Base-by-base conservation (phyloP, 2,888 invertebrate species). In the Macaria notata region DNA sequence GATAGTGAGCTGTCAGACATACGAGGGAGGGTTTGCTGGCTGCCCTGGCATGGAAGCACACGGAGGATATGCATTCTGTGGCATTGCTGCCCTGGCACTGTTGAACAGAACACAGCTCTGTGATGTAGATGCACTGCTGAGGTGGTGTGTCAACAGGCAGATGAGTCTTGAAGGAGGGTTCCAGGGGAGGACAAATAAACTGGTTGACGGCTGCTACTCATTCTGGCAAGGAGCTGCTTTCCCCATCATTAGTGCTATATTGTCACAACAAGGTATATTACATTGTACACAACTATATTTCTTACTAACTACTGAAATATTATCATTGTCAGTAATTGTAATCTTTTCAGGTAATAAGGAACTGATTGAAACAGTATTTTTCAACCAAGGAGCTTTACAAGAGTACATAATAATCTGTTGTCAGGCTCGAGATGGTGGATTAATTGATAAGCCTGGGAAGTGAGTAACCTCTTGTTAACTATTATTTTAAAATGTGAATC, bases 11-110 rank as follows among this genome's bases (percentile, higher is more conserved):
- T 99, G 99, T 90, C 99, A 99, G 86, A 98, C 98, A 0, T 99
- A 99, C 89, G 99, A 99, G 88, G 99, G 99, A 45, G 99, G 99
- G 0, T 99, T 99, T 92, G 96, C 96, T 42, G 99, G 98, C 0
- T 95, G 83, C 60, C 91, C 90, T 19, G 98, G 97, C 6, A 94
- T 98, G 93, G 99, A 99, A 86, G 99, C 99, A 4, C 99, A 99
- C 89, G 99, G 99, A 3, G 99, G 99, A n/a, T 99, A 99, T 85
- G 96, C 99, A 0, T 99, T 98, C 86, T 99, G 99, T 93, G 99
- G 97, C 0, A 93, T 99, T 62, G 98, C 99, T 52, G 94, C 97
- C 0, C 92, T 99, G 46, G 94, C 96, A 3, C 88, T 99, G 59
- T 91, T 99, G 9, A 94, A 95, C 65, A 94, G 94, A 75, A 93